Evolutionary conservation across 2,113 vertebrate genomes (phyloP).

Genomic region (Tympanuchus pallidicinctus): DNA sequence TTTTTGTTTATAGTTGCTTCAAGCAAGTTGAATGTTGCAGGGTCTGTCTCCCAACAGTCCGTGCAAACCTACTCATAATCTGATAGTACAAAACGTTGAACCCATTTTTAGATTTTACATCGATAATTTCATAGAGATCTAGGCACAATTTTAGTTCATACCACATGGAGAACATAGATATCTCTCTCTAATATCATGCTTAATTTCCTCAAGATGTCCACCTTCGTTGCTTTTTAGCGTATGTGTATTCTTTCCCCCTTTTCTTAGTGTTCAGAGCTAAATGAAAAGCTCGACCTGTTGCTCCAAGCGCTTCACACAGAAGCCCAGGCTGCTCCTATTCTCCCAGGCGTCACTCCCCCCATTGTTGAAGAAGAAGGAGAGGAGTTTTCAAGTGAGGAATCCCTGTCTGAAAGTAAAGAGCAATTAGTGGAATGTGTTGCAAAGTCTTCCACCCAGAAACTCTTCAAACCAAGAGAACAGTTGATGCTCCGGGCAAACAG

Average conservation of each 20-base stretch:
- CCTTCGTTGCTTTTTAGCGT: background rate
- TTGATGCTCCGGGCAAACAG: slow-evolving; percentile 96
- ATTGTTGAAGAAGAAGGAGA: slow-evolving; percentile 90
- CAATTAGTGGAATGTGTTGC: slow-evolving; percentile 82
- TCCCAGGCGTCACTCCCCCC: slow-evolving; percentile 78
- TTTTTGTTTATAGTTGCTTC: background rate
- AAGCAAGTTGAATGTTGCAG: background rate
- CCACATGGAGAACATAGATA: background rate
- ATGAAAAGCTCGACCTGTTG: slow-evolving; percentile 94
- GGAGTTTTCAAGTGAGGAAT: slow-evolving; percentile 91
- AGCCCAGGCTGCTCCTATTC: slow-evolving; percentile 74
- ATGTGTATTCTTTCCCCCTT: background rate
- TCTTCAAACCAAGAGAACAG: slow-evolving; percentile 87
- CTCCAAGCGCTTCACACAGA: slow-evolving; percentile 91
- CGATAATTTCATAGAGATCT: background rate
- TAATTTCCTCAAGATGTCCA: background rate
- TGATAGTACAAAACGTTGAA: background rate
- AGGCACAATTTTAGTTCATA: background rate
- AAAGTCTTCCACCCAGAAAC: slow-evolving; percentile 81
- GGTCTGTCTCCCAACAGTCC: background rate
- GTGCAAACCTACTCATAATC: background rate
- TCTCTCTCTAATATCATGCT: background rate
- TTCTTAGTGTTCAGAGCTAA: slow-evolving; percentile 89
- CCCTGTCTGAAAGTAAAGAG: slow-evolving; percentile 89
- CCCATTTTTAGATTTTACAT: background rate